Percentiles rank a stretch among this genome's conserved stretches.
Conservation (phyloP, 2,113 vertebrate species). For the Donacobius atricapilla region DNA sequence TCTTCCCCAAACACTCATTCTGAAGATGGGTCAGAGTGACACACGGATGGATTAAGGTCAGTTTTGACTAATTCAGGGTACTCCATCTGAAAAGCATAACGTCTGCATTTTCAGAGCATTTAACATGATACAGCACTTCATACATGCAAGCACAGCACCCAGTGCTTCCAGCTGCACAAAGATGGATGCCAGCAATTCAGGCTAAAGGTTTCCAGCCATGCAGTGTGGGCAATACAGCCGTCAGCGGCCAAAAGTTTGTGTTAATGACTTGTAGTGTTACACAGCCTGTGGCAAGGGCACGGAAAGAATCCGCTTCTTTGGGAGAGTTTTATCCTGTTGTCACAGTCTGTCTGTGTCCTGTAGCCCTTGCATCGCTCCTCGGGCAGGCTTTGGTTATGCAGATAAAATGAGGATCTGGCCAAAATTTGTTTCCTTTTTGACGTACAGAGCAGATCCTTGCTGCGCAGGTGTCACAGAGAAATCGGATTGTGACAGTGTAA, state of each 20-base stretch:
- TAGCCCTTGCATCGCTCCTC: fast-evolving
- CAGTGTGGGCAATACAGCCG: background rate
- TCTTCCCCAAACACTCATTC: background rate
- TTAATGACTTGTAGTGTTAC: background rate
- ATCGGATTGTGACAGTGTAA: background rate
- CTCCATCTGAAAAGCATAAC: background rate
- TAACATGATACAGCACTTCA: slow-evolving; percentile 8
- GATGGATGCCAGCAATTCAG: slow-evolving; percentile 18
- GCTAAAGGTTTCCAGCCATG: background rate
- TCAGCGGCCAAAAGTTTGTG: background rate
- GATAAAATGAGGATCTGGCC: background rate
- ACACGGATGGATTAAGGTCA: slow-evolving; percentile 35
- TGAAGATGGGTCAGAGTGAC: slow-evolving; percentile 1
- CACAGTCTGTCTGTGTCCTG: background rate
- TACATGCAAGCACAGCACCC: slow-evolving; percentile 35
- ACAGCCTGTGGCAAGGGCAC: background rate
- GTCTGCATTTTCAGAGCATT: background rate
- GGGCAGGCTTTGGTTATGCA: background rate
- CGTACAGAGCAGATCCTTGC: background rate
- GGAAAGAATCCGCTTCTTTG: background rate
- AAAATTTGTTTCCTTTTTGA: background rate
- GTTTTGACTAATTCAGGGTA: slow-evolving; percentile 21
- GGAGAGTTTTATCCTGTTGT: background rate
- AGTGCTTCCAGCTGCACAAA: background rate
- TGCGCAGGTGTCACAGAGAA: background rate